Evolutionary conservation across 2,888 invertebrate species (phyloP), one percentile per base, ranked within the genome.

Genomic region (Cantharis rufa): DNA sequence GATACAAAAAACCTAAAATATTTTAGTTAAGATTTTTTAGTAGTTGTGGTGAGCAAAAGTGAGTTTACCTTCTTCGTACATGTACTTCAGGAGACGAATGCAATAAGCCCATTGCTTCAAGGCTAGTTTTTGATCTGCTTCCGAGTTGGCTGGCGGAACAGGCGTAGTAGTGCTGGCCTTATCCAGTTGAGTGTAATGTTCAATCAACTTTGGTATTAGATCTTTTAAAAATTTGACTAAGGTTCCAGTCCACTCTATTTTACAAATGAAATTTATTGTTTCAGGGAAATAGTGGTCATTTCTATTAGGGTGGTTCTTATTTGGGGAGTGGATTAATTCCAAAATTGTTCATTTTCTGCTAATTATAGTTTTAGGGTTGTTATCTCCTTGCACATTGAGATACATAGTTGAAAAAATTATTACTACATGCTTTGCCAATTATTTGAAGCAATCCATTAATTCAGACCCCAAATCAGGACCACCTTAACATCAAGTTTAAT

Each of bases 71-170:
- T 95, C 95, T 80, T 98, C 96, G 85, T 96, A 94, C 91, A 98
- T 93, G 86, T 96, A 96, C 85, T 96, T 95, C 10, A 96, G 94
- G 15, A 98, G 90, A 81, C 96, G 94, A 28, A 93, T 92, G 85
- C 96, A 96, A 87, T 98, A 98, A 83, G 93, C 93, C 98, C 98
- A 98, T 83, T 97, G 95, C 84, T 95, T 94, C 0, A 95, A 86
- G 0, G 95, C 94, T 82, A 94, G 90, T 82, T 95, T 94, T 88
- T 94, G 94, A 83, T 96, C 96, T 77, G 92, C 92, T 75, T 91
- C 91, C 79, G 89, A 79, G 89, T 90, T 79, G 89, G 90, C 81
- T 15, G 86, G 88, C 81, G 82, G 86, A 82, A 88, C 89, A 18
- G 89, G 88, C 70, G 89, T 90, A 2, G 89, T 89, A 16, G 72